Evolutionary conservation across 1,140 invertebrate genomes (phyloP).

Genomic region (Calosoma granatense): DNA sequence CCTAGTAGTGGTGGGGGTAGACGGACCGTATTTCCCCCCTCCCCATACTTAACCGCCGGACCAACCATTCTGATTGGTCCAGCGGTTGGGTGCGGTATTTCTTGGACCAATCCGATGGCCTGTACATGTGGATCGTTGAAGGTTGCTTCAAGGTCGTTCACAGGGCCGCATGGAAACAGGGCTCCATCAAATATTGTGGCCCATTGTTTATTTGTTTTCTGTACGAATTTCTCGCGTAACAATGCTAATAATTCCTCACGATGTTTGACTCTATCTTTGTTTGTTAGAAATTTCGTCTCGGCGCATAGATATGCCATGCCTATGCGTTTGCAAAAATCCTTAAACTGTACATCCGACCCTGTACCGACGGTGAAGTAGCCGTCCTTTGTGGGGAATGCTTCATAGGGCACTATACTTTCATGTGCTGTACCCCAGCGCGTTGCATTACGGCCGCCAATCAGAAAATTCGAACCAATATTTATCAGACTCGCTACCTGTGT

Average conservation of each 20-base stretch:
- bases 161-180: conserved; percentile 78
- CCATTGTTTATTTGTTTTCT: conserved; percentile 72
- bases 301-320: conserved; percentile 46
- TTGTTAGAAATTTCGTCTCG: conserved; percentile 59
- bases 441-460: conserved; percentile 75
- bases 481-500: conserved; percentile 84
- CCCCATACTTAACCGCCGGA: conserved; percentile 73
- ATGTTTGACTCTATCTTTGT: conserved; percentile 65
- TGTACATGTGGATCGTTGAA: conserved; percentile 82
- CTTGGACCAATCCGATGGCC: conserved; percentile 64
- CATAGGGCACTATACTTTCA: conserved; percentile 90
- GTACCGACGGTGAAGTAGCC: conserved; percentile 77
- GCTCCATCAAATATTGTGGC: conserved; percentile 55
- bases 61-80: conserved; percentile 72
- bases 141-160: conserved; percentile 77
- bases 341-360: conserved; percentile 71
- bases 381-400: conserved; percentile 73
- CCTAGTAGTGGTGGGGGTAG: conserved; percentile 76
- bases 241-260: conserved; percentile 55
- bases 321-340: conserved; percentile 54
- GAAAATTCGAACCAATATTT: conserved; percentile 82
- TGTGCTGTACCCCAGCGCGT: conserved; percentile 81
- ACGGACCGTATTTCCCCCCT: conserved; percentile 55
- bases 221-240: conserved; percentile 49
- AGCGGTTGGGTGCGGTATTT: conserved; percentile 57